Base-by-base conservation (phyloP, 2,113 vertebrate species). In the Pipra filicauda region DNA sequence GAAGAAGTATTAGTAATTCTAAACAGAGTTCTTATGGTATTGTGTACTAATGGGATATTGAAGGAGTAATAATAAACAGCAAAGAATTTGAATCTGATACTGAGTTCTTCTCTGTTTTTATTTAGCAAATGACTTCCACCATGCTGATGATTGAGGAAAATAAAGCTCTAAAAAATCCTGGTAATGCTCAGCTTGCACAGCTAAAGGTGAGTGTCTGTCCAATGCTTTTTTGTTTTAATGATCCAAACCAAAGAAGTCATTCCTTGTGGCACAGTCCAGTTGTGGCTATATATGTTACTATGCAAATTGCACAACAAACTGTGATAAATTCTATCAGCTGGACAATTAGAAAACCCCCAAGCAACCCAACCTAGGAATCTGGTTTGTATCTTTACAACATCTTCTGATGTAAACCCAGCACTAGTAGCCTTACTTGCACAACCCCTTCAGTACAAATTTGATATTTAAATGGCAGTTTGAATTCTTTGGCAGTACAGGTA, bases 141-240 rank as follows among this genome's bases (percentile, higher is more conserved):
- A 20, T 59, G 91, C 70, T 72, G 78, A 33, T 61, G 35, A 16
- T 1, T 71, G 92, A 96, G 81, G 96, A 96, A 91, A 76, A 64
- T 41, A 94, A 74, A 96, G 59, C 61, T 48, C 39, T 91, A 66
- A 92, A 91, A 88, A 89, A 41, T 62, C 84, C 66, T 12, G 94
- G 83, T 67, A 72, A 58, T 88, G 91, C 77, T 31, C 78, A 94
- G 65, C 74, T 73, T 92, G 70, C 83, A 87, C 51, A 71, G 43
- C 95, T 97, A 61, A 70, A 95, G 94, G 97, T 97, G 71, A 96
- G 96, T 96, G 21, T 91, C 31, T 84, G 0, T 48, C 54, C 77
- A 6, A 9, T 65, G 16, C 3, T 21, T 33, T 33, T 58, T 19
- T 55, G 39, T 61, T n/a, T 58, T 1, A 46, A 19, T 72, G 0